Evolutionary conservation across 2,888 invertebrate species (phyloP).

Genomic region (Blastobasis lacticolella): DNA sequence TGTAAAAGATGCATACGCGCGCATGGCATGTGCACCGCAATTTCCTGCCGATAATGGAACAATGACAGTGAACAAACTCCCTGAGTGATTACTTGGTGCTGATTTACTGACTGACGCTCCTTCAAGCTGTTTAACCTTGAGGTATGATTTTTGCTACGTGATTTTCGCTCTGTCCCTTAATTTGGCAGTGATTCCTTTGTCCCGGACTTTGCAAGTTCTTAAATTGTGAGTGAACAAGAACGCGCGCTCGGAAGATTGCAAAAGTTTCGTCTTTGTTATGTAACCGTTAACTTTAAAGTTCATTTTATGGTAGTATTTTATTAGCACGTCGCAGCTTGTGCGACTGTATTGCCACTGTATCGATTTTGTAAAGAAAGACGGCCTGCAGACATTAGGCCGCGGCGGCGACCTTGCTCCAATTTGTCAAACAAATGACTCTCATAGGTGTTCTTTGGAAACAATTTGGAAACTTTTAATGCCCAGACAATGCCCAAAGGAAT

Average conservation of each 20-base stretch:
- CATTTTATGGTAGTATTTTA: not conserved
- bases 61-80: slow-evolving; percentile 20
- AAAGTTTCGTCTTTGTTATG: too few species aligned
- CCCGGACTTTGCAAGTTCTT: slow-evolving; percentile 17
- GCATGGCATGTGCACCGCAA: slow-evolving; percentile 35
- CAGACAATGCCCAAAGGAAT: too few species aligned
- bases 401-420: slow-evolving; percentile 57
- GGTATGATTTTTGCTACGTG: slow-evolving; percentile 28
- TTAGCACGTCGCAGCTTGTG: not conserved
- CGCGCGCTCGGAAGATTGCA: not conserved
- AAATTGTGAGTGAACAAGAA: slow-evolving; percentile 13
- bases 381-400: slow-evolving; percentile 38
- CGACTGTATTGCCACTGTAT: slow-evolving; percentile 41
- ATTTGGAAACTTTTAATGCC: not conserved
- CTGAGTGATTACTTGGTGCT: too few species aligned
- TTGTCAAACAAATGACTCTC: slow-evolving; percentile 15
- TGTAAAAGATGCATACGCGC: slow-evolving; percentile 51
- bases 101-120: not conserved
- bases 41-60: slow-evolving; percentile 34
- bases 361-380: slow-evolving; percentile 61
- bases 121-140: slow-evolving; percentile 59
- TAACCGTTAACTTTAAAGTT: too few species aligned
- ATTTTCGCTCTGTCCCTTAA: not conserved
- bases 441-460: slow-evolving; percentile 15
- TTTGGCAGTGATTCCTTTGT: slow-evolving; percentile 1